Conservation (phyloP, 1,140 invertebrate species). For the Drosophila sp. region DNA sequence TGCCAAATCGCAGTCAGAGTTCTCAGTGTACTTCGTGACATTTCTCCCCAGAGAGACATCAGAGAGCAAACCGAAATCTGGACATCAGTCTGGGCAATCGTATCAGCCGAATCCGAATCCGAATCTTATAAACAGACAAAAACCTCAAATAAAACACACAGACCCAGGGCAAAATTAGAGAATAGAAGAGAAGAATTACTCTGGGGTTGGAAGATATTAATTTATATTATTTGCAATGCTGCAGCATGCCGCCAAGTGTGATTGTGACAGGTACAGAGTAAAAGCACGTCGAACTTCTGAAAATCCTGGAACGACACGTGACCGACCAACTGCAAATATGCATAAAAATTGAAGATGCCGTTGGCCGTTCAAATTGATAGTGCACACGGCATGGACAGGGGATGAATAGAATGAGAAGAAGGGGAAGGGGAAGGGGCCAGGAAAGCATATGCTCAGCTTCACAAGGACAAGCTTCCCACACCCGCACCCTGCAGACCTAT, state of each 20-base stretch:
- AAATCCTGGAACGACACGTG: constrained; percentile 61
- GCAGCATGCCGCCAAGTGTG: constrained; percentile 81
- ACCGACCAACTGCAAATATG: constrained; percentile 72
- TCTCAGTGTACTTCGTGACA: constrained; percentile 51
- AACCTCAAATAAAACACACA: constrained; percentile 68
- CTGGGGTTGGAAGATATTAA: constrained; percentile 66
- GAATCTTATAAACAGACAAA: constrained; percentile 70
- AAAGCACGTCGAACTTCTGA: constrained; percentile 1
- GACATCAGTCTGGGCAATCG: constrained; percentile 60
- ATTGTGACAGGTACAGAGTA: constrained; percentile 75
- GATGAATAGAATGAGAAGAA: constrained; percentile 56
- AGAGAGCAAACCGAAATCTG: constrained; percentile 39
- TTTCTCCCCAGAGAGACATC: constrained; percentile 38
- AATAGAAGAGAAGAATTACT: background rate
- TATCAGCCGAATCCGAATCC: constrained; percentile 63
- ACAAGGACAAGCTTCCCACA: constrained; percentile 37
- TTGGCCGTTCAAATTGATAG: constrained; percentile 63
- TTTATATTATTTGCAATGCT: constrained; percentile 81
- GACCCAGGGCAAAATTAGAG: constrained; percentile 13
- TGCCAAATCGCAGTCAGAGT: background rate
- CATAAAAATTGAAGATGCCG: constrained; percentile 77
- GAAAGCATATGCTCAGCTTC: constrained; percentile 78
- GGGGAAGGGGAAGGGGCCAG: background rate
- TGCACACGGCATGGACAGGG: constrained; percentile 56
- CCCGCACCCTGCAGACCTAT: constrained; percentile 38